phyloP scores from a whole-genome alignment of 23 tunicate genomes.

The Oikopleura albicans region DNA sequence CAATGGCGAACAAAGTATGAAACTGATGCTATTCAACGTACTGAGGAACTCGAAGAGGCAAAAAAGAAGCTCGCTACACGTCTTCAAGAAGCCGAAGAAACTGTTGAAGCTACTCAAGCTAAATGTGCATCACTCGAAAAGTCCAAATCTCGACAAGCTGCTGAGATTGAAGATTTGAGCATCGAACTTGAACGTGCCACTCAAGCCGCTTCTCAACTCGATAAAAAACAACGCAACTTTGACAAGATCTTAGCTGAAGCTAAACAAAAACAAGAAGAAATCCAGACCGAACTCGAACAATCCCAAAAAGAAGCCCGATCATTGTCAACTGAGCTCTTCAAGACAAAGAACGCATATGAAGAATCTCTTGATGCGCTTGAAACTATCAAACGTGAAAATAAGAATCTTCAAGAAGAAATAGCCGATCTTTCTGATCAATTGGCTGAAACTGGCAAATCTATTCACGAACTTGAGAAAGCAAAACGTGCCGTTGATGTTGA shows the following conservation, averaged over 20 bases:
- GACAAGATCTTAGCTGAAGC: not conserved
- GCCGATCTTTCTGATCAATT: not conserved
- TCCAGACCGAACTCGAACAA: not conserved
- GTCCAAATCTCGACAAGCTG: constrained; percentile 50
- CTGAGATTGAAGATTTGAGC: constrained; percentile 4
- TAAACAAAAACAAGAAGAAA: not conserved
- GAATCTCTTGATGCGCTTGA: not conserved
- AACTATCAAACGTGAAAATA: not conserved
- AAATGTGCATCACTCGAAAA: constrained; percentile 94
- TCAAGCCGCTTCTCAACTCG: not conserved
- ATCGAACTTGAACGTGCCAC: not conserved
- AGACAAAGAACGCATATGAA: not conserved
- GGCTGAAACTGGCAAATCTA: not conserved
- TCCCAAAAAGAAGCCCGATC: not conserved
- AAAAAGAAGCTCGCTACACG: too few species aligned
- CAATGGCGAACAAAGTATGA: constrained; percentile 55
- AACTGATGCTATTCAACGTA: too few species aligned
- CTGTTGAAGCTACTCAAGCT: constrained; percentile 75
- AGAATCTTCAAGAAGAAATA: not conserved
- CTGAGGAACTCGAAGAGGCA: too few species aligned
- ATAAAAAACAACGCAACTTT: constrained; percentile 6
- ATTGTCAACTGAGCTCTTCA: not conserved
- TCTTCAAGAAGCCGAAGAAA: too few species aligned
- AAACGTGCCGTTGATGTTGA: constrained; percentile 86
- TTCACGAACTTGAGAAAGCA: constrained; percentile 59